phyloP scores from a whole-genome alignment of 2,797 vertebrate genomes.

The Vespertilio murinus region DNA sequence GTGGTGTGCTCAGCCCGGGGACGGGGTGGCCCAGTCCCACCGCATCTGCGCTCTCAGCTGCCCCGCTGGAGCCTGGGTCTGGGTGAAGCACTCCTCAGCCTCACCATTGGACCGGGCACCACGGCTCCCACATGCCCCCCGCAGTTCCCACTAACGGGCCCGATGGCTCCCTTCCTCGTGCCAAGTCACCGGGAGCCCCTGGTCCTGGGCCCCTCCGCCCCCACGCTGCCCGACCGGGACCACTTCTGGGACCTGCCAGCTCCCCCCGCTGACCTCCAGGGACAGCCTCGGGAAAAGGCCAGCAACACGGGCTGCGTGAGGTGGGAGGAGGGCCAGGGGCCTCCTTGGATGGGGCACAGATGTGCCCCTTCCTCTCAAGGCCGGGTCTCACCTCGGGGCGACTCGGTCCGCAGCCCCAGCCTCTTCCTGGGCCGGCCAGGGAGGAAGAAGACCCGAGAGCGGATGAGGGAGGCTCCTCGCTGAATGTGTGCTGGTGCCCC shows the following conservation, averaged over 20 bases:
- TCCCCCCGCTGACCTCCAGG: neutral
- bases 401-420: neutral
- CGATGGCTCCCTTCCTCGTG: neutral
- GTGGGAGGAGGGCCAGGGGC: neutral
- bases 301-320: neutral
- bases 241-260: neutral
- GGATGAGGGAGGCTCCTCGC: neutral
- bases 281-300: neutral
- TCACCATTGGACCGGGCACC: neutral
- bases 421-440: neutral
- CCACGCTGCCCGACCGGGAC: neutral
- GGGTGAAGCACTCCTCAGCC: neutral
- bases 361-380: neutral
- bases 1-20: neutral
- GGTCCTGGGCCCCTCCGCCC: neutral
- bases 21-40: too few species aligned
- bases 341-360: neutral
- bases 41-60: neutral
- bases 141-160: neutral
- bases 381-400: neutral
- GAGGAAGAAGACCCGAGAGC: neutral
- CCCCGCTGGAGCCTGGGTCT: neutral
- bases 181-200: neutral
- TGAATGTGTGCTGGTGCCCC: neutral
- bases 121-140: neutral